phyloP scores from a whole-genome alignment of 2,113 vertebrate genomes.

The Spizaetus ornatus region DNA sequence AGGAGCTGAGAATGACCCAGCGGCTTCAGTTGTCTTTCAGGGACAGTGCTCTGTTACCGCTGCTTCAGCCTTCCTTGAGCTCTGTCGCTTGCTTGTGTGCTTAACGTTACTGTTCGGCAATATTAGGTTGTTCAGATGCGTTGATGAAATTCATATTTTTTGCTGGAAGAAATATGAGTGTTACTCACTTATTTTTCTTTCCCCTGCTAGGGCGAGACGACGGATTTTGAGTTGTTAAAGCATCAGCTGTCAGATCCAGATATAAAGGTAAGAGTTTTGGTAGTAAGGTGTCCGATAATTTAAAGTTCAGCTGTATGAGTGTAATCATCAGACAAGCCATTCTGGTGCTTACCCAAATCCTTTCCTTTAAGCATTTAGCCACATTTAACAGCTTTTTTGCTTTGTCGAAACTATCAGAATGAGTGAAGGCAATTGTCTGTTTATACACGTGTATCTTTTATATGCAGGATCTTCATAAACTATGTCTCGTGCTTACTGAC shows the following conservation, averaged over 20 bases:
- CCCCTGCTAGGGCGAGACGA: conserved; percentile 79
- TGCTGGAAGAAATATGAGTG: accelerated
- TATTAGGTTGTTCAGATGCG: accelerated
- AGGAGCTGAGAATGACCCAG: neutral
- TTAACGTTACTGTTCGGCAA: accelerated
- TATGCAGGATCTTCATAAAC: neutral
- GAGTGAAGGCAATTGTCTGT: accelerated
- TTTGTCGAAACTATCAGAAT: neutral
- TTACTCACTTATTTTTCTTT: neutral
- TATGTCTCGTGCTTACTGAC: neutral
- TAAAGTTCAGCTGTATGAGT: accelerated
- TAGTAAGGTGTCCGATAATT: neutral
- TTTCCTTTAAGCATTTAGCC: neutral
- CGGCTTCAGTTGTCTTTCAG: neutral
- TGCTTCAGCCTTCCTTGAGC: neutral
- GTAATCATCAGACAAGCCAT: neutral
- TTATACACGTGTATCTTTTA: accelerated
- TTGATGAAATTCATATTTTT: neutral
- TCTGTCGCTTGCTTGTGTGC: neutral
- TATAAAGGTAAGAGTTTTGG: conserved; percentile 84
- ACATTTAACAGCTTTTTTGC: neutral
- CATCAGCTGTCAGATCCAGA: conserved; percentile 92
- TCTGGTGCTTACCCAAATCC: neutral
- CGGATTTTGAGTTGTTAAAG: conserved; percentile 88
- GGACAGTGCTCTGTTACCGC: neutral